Percentiles rank a stretch among this genome's conserved stretches.
phyloP scores from a whole-genome alignment of 2,113 vertebrate genomes.

The Tachysurus vachellii region DNA sequence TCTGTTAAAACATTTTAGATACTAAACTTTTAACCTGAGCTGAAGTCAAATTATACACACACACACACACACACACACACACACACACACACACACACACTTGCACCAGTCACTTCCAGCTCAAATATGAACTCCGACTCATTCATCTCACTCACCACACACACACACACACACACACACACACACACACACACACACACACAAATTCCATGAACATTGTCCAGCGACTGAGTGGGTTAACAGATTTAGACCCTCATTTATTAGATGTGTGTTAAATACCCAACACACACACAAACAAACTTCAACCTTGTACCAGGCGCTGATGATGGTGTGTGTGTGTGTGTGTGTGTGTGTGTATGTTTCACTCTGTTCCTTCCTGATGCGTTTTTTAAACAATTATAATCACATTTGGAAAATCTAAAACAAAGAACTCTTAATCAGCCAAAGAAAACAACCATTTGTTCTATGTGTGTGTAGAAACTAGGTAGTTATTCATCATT shows the following conservation, averaged over 20 bases:
- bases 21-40: background rate
- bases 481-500: background rate
- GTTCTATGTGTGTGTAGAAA: background rate
- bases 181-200: constrained; percentile 7
- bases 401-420: background rate
- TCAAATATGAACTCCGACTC: constrained; percentile 21
- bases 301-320: constrained; percentile 29
- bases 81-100: background rate
- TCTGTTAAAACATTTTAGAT: background rate
- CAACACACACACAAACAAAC: background rate
- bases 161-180: background rate
- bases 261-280: constrained; percentile 2
- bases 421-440: background rate
- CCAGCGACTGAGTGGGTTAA: background rate
- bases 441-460: background rate
- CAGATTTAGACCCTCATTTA: background rate
- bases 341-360: background rate
- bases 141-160: constrained; percentile 12
- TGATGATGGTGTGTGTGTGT: background rate
- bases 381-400: background rate
- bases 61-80: background rate
- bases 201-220: background rate
- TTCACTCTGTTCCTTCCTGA: background rate
- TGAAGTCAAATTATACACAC: background rate
- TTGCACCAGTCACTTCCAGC: constrained; percentile 14